Evolutionary conservation across 2,888 invertebrate species (phyloP).

Genomic region (Dorcus parallelipipedus): DNA sequence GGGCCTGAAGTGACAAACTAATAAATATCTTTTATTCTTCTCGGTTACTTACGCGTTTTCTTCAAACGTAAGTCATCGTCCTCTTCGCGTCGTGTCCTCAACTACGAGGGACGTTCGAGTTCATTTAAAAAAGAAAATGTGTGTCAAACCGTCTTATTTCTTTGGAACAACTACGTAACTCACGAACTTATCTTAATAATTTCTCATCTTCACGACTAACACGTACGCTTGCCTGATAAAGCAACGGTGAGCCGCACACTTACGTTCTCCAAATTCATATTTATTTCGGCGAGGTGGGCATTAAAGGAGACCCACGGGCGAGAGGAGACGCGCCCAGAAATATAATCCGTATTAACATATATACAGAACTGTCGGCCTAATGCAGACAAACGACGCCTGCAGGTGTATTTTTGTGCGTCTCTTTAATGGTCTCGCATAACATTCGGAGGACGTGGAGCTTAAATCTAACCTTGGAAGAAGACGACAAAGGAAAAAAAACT

Average conservation of each 20-base stretch:
- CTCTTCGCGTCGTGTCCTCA: background rate
- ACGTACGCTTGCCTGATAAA: too few relatives aligned
- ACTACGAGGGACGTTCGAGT: background rate
- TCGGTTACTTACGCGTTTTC: constrained; percentile 11
- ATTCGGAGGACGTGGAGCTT: background rate
- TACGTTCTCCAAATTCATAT: too few relatives aligned
- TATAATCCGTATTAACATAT: constrained; percentile 3
- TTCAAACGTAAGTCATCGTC: background rate
- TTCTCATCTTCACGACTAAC: too few relatives aligned
- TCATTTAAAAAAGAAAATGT: too few relatives aligned
- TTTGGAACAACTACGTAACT: too few relatives aligned
- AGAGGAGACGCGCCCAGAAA: background rate
- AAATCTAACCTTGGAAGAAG: background rate
- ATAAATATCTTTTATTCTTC: constrained; percentile 16
- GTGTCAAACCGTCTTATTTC: too few relatives aligned
- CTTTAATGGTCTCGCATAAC: background rate
- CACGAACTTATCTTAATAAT: too few relatives aligned
- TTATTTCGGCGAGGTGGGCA: background rate
- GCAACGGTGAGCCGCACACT: too few relatives aligned
- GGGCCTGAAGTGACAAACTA: constrained; percentile 13
- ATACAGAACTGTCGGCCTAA: constrained; percentile 3
- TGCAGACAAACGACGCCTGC: constrained; percentile 6
- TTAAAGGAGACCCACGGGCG: background rate
- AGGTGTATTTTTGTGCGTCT: constrained; percentile 1
- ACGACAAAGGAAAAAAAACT: background rate